phyloP scores from a whole-genome alignment of 2,888 invertebrate genomes.

The Drosophila diplacantha region DNA sequence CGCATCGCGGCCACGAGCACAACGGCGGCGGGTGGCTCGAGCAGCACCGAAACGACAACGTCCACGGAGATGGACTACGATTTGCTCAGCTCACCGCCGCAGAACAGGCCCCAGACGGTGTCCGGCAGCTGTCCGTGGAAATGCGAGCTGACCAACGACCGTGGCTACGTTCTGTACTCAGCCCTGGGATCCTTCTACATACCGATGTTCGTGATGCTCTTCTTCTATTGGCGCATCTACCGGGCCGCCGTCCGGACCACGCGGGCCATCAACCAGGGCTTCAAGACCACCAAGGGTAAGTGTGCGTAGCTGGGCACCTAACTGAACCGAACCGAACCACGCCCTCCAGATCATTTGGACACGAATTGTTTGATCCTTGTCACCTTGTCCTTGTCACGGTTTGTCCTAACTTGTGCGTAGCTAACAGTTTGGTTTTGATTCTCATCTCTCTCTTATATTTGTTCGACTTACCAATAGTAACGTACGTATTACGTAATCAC shows the following conservation, averaged over 20 bases:
- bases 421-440: constrained; percentile 58
- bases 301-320: constrained; percentile 24
- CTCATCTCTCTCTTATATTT: constrained; percentile 43
- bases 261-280: constrained; percentile 94
- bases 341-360: constrained; percentile 42
- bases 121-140: constrained; percentile 87
- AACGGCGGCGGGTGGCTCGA: constrained; percentile 7
- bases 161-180: constrained; percentile 97
- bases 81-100: constrained; percentile 33
- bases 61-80: constrained; percentile 49
- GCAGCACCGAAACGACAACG: constrained; percentile 30
- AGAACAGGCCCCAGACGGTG: constrained; percentile 49
- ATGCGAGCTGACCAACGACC: constrained; percentile 94
- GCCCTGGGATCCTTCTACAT: constrained; percentile 99
- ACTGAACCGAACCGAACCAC: constrained; percentile 8
- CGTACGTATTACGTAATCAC: constrained; percentile 43
- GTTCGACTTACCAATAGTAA: constrained; percentile 47
- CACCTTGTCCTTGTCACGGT: constrained; percentile 44
- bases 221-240: constrained; percentile 98
- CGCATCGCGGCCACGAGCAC: constrained; percentile 43
- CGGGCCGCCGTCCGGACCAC: constrained; percentile 94
- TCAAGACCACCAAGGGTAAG: constrained; percentile 89
- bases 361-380: constrained; percentile 46
- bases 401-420: constrained; percentile 66
- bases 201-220: constrained; percentile 98